Evolutionary conservation across 2,888 invertebrate genomes (phyloP).

Genomic region (Selenia dentaria): DNA sequence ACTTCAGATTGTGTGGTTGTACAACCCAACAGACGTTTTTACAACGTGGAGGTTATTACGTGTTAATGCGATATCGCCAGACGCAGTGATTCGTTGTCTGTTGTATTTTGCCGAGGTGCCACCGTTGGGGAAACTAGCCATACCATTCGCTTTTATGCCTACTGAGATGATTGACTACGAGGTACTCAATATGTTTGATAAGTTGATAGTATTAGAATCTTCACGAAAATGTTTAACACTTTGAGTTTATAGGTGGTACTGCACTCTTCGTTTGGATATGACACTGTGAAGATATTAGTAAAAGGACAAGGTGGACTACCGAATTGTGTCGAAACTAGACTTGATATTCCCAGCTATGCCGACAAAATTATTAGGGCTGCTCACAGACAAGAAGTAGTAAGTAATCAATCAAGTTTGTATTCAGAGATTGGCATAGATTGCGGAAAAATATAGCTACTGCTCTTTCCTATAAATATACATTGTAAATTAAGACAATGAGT

Average conservation of each 20-base stretch:
- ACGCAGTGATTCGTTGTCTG: conserved; percentile 62
- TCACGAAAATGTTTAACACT: too few relatives aligned
- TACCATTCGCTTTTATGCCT: conserved; percentile 76
- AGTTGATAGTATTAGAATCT: too few relatives aligned
- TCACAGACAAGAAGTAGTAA: conserved; percentile 59
- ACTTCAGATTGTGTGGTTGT: conserved; percentile 71
- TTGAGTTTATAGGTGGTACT: conserved; percentile 52
- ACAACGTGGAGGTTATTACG: conserved; percentile 75
- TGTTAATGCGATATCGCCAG: conserved; percentile 55
- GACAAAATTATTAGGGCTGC: conserved; percentile 60
- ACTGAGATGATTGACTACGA: conserved; percentile 78
- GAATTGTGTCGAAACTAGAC: conserved; percentile 67
- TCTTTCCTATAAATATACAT: too few relatives aligned
- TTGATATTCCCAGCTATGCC: conserved; percentile 66
- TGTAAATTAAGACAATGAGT: too few relatives aligned
- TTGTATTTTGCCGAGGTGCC: conserved; percentile 76
- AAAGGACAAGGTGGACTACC: conserved; percentile 76
- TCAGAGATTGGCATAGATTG: too few relatives aligned
- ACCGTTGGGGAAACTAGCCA: conserved; percentile 69
- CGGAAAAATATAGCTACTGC: too few relatives aligned
- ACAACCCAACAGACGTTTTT: conserved; percentile 74
- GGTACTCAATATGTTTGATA: conserved; percentile 48
- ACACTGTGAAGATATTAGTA: conserved; percentile 66
- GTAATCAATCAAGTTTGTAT: too few relatives aligned
- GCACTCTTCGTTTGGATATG: conserved; percentile 71